Evolutionary conservation across 2,113 vertebrate genomes (phyloP).

Genomic region (Amazona vittata): DNA sequence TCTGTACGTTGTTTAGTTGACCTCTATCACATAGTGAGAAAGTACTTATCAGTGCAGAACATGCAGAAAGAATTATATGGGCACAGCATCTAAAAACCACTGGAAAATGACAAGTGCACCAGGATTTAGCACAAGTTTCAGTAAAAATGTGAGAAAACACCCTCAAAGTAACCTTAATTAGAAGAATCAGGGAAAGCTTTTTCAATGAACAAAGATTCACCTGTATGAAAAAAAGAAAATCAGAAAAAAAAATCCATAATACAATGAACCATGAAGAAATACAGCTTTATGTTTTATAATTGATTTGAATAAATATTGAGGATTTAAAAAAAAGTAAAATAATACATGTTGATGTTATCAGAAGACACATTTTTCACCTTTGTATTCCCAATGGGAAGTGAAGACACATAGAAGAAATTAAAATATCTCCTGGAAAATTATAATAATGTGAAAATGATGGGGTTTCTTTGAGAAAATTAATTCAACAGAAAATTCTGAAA

Average conservation of each 20-base stretch:
- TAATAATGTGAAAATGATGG: neutral
- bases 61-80: neutral
- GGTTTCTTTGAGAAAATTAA: neutral
- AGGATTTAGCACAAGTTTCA: neutral
- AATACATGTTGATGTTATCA: neutral
- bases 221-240: neutral
- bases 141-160: neutral
- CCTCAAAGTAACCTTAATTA: neutral
- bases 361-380: neutral
- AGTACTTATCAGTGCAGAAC: slow-evolving; percentile 30
- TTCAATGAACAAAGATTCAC: neutral
- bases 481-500: neutral
- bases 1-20: neutral
- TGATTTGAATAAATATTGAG: neutral
- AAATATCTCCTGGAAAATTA: neutral
- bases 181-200: neutral
- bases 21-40: neutral
- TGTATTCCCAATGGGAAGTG: neutral
- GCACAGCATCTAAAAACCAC: neutral
- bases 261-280: neutral
- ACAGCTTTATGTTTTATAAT: neutral
- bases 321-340: neutral
- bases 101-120: neutral
- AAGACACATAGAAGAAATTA: neutral
- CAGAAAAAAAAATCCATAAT: neutral